phyloP scores from a whole-genome alignment of 2,113 vertebrate species.

The Trogon melanurus region DNA sequence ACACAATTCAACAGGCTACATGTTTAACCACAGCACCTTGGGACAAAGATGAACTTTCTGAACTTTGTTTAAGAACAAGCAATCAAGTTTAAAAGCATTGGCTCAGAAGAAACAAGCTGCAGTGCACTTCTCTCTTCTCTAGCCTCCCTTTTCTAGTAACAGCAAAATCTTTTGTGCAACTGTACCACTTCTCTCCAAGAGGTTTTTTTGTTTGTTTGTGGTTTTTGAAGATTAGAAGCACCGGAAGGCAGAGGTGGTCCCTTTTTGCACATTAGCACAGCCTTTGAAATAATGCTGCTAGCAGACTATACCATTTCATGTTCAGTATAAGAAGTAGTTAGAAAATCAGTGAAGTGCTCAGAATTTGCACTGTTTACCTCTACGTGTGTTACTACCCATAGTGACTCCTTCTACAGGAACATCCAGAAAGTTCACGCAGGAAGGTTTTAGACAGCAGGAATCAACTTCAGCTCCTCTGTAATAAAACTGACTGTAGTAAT shows the following conservation, averaged over 20 bases:
- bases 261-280: neutral
- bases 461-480: neutral
- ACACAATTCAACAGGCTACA: neutral
- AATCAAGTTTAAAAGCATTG: neutral
- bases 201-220: too few relatives aligned
- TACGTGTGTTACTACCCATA: accelerated
- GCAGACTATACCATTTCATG: accelerated
- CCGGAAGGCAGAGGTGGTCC: neutral
- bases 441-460: neutral
- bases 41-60: neutral
- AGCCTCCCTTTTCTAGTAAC: neutral
- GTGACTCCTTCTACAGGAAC: neutral
- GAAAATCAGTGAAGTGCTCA: neutral
- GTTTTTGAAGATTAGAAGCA: neutral
- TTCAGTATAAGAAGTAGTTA: neutral
- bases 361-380: accelerated
- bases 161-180: neutral
- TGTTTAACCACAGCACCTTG: neutral
- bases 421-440: neutral
- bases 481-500: neutral
- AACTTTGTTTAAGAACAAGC: neutral
- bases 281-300: neutral
- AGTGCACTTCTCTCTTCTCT: neutral
- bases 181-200: neutral
- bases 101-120: neutral